Evolutionary conservation across 2,888 invertebrate genomes (phyloP), one percentile per base, ranked within the genome.

Genomic region (Carpatolechia fugitivella): DNA sequence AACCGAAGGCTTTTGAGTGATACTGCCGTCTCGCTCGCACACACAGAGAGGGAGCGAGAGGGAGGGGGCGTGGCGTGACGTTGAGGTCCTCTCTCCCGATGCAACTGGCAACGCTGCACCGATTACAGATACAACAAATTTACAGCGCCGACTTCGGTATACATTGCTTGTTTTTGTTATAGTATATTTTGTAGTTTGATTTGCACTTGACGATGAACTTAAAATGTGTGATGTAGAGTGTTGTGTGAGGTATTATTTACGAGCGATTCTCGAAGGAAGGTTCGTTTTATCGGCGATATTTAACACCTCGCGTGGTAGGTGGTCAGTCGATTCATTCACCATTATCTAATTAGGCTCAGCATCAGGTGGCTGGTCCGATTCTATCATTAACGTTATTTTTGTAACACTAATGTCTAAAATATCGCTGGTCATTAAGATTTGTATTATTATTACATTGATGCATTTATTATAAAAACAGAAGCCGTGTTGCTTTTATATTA

Each of bases 11-110:
- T 89, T 87, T n/a, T 35, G 50, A 30, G 50, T 73, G 63, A 76
- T 82, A 79, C 84, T 85, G 85, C 84, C 62, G 70, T 87, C 87
- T 66, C 80, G 65, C 69, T 88, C 80, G 71, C 80, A 61, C 86
- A 20, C 35, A 56, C 57, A 61, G 60, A 44, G 84, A 60, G 72
- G 59, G 76, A 85, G 82, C 68, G 85, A 85, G 86, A 85, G 20
- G 24, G 20, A 35, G 16, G 16, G 31, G 47, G 74, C 72, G 81
- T 24, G 44, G 44, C 44, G 44, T 44, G 44, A 44, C 29, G 44
- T 29, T 20, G 44, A 29, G 44, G 29, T 44, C 44, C 44, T 44
- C 40, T 38, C 24, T 29, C 13, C 24, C 44, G n/a, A 29, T 76
- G 77, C 77, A 76, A 68, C 69, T 68, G 66, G 38, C 14, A 41